phyloP scores from a whole-genome alignment of 2,888 invertebrate species.

The Linnaemya tessellans region DNA sequence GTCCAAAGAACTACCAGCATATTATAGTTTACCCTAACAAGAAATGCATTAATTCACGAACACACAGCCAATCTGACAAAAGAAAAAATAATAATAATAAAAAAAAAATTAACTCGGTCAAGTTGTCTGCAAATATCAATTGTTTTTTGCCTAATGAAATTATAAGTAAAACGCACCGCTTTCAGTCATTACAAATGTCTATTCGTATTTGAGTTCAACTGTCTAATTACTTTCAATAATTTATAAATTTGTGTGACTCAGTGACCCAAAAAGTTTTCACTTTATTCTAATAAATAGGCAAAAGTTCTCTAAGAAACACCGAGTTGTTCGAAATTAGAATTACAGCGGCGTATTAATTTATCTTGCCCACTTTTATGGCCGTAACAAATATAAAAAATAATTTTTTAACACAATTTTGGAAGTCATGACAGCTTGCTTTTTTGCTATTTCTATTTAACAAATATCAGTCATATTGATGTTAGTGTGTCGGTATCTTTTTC shows the following conservation, averaged over 20 bases:
- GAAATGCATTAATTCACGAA: too few relatives aligned
- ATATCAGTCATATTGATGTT: not conserved
- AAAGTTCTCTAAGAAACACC: conserved; percentile 1
- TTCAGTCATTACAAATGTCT: conserved; percentile 9
- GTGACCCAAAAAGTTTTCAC: conserved; percentile 6
- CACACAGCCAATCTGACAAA: too few relatives aligned
- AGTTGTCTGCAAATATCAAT: conserved; percentile 2
- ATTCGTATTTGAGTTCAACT: conserved; percentile 14
- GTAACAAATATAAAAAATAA: not conserved
- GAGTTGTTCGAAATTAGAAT: conserved; percentile 12
- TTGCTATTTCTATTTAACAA: not conserved
- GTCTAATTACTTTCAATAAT: conserved; percentile 37
- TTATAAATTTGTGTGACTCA: conserved; percentile 8
- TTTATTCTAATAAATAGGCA: conserved; percentile 23
- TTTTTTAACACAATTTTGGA: not conserved
- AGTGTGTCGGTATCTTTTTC: not conserved
- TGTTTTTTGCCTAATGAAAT: conserved; percentile 16
- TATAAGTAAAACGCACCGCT: not conserved
- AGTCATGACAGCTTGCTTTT: not conserved
- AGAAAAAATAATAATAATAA: not conserved
- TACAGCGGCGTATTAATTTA: not conserved
- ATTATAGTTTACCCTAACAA: too few relatives aligned
- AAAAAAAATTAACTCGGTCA: conserved; percentile 16
- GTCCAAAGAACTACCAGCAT: too few relatives aligned
- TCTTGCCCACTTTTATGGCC: conserved; percentile 16